A percentile compares a stretch with the other conserved stretches of the same genome.
Evolutionary conservation across 2,888 invertebrate species (phyloP).

Genomic region (Listrodromus nycthemerus): DNA sequence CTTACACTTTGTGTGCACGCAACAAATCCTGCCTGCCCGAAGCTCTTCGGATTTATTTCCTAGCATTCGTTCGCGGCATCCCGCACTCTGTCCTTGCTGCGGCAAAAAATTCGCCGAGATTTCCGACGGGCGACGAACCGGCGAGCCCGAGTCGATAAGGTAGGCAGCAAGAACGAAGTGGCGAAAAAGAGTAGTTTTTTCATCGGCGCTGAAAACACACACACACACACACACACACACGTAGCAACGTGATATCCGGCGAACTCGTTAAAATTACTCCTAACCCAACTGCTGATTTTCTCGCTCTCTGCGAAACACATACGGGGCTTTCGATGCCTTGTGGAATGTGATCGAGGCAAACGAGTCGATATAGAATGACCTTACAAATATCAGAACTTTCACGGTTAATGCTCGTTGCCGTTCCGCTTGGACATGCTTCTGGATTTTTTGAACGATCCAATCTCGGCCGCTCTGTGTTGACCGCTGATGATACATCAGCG

Average conservation of each 20-base stretch:
- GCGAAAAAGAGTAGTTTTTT: background rate
- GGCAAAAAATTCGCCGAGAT: constrained; percentile 59
- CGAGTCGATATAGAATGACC: constrained; percentile 16
- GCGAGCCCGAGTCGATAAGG: constrained; percentile 12
- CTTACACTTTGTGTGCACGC: constrained; percentile 52
- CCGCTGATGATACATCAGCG: background rate
- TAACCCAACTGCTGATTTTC: background rate
- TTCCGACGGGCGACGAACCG: constrained; percentile 26
- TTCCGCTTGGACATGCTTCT: constrained; percentile 62
- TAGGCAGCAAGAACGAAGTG: background rate
- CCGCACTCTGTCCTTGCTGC: constrained; percentile 41
- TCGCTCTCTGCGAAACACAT: background rate
- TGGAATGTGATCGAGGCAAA: constrained; percentile 7
- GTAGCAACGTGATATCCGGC: background rate
- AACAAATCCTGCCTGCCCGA: constrained; percentile 43
- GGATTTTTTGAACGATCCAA: constrained; percentile 58
- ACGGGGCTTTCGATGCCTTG: background rate
- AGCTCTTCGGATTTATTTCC: constrained; percentile 63
- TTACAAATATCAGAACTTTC: constrained; percentile 39
- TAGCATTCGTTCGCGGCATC: constrained; percentile 55
- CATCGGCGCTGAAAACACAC: too few relatives aligned
- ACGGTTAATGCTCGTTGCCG: constrained; percentile 49
- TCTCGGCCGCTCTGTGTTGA: constrained; percentile 25
- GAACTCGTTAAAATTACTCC: background rate
- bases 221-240: too few relatives aligned